Base-by-base conservation (phyloP, 1,140 invertebrate species). In the Acromyrmex charruanus region DNA sequence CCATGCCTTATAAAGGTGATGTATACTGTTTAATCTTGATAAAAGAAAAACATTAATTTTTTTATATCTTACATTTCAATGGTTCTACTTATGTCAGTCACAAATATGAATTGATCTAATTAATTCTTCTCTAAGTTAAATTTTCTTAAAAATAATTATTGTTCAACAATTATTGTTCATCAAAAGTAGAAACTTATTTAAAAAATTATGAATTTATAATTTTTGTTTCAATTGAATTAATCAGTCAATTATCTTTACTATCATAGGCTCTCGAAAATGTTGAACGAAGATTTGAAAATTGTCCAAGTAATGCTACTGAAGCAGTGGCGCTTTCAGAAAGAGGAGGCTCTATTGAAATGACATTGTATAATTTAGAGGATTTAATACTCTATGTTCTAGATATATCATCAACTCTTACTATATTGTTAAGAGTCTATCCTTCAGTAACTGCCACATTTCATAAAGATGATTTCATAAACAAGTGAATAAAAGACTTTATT, bases 321-420 rank as follows among this genome's bases (percentile, higher is more conserved):
- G 92, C 96, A 25, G 92, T 96, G 1, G 95, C 95, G 85, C 93
- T 96, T 12, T 95, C 95, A 53, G 95, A 96, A 74, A 88, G 68
- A 77, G 74, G 68, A 18, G 53, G 18, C 18, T 53, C 71, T 25
- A 69, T 92, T 9, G 94, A 95, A 71, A 93, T 96, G 53, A 96
- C 94, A 1, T 91, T 96, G 3, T 77, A 90, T 31, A 94, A 96
- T 2, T 95, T 98, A 25, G 95, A 96, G 85, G 97, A 98, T 93
- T 93, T 98, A n/a, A 95, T 97, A n/a, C 91, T 97, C 35, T 97
- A 97, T 91, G 90, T 97, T 18, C 89, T 97, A 84, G 98, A 98
- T 92, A 97, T 96, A 55, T 95, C 96, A 9, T 96, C 96, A 81
- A 98, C 97, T 1, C 90, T 98, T 63, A 95, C 95, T 80, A 92